Percentiles rank a stretch among this genome's conserved stretches.
Conservation (phyloP, 2,113 vertebrate genomes). For the Strix aluco region DNA sequence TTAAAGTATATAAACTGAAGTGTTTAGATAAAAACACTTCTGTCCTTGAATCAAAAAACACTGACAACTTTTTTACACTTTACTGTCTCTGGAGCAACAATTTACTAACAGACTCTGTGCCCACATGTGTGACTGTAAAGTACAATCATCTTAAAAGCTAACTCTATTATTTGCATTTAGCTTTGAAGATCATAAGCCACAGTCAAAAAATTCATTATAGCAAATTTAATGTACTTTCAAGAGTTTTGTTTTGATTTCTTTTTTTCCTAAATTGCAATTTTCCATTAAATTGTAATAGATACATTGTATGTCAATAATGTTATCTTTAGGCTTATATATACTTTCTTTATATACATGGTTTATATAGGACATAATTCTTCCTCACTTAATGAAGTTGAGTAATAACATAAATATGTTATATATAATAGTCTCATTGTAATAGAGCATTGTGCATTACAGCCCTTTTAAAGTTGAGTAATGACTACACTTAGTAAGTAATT, state of each 20-base stretch:
- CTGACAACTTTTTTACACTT: neutral
- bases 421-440: neutral
- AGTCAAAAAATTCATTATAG: neutral
- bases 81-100: neutral
- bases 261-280: neutral
- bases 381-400: neutral
- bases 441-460: neutral
- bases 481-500: neutral
- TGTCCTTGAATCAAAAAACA: neutral
- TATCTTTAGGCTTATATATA: neutral
- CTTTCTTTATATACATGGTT: neutral
- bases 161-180: neutral
- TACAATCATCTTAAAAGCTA: conserved; percentile 1
- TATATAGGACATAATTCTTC: neutral
- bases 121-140: neutral
- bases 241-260: neutral
- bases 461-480: neutral
- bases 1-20: neutral
- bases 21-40: neutral
- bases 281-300: neutral
- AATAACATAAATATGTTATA: neutral
- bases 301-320: neutral
- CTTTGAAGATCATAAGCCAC: neutral
- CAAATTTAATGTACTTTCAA: neutral
- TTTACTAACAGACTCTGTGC: neutral